Base-by-base conservation (phyloP, 2,888 invertebrate species). In the Piscicola geometra region DNA sequence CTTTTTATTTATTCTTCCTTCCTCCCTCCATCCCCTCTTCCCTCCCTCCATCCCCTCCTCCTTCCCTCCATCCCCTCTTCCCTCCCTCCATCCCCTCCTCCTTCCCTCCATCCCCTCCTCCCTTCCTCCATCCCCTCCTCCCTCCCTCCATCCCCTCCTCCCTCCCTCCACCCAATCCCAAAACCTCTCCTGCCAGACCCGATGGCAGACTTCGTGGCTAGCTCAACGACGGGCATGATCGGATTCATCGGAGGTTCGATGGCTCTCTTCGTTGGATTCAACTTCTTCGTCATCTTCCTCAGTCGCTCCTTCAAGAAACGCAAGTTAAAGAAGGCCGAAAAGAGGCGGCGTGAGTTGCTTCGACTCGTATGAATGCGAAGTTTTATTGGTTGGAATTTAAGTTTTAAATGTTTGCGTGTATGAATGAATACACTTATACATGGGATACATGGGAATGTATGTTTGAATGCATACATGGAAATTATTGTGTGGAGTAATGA, bases 251-350 rank as follows among this genome's bases (percentile, higher is more conserved):
- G 52, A 18, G 73, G 73, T 36, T 64, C 64, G 0, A 73, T 73
- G 73, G 64, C 32, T 3, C 36, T 35, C 21, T 73, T 73, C 35
- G 32, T 73, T n/a, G 73, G 28, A 25, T 30, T 32, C 28, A 64
- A 30, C 33, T 52, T 60, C 52, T 73, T 60, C 73, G 33, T 56
- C 64, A 30, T 56, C 73, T 60, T 35, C n/a, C 52, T 73, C 32
- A 30, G 60, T 12, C 56, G 41, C 21, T 32, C 35, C 0, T 73
- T 73, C 73, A 73, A 73, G 30, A 56, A 64, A 64, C 30, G 73
- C 18, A 73, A 73, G 41, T 73, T 73, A 73, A 73, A 73, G 56
- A 56, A 64, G 33, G 73, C 56, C n/a, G 73, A 73, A 25, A 73
- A 73, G 64, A 56, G 56, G 25, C 56, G 73, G 64, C 41, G 73